Evolutionary conservation across 1,140 invertebrate genomes (phyloP).

Genomic region (Oryzaephilus surinamensis): DNA sequence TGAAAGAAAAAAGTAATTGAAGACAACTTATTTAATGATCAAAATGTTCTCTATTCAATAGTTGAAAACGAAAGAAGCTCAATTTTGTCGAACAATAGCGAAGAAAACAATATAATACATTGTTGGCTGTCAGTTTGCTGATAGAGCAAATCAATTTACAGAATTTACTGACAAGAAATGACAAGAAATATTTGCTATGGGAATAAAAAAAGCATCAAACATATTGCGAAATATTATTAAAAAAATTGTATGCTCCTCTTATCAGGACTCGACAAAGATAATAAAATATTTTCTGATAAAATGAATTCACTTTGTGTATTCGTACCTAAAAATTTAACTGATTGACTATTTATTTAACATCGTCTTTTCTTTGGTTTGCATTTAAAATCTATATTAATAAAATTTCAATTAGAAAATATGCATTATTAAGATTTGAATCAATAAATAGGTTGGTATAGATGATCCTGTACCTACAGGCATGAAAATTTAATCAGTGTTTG

Average conservation of each 20-base stretch:
- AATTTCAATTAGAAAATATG: too few relatives aligned
- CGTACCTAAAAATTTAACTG: too few relatives aligned
- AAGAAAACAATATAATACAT: constrained; percentile 28
- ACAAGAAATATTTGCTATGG: constrained; percentile 4
- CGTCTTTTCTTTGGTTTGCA: too few relatives aligned
- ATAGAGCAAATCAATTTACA: constrained; percentile 26
- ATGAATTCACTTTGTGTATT: too few relatives aligned
- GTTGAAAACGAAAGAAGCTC: constrained; percentile 15
- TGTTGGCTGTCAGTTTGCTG: constrained; percentile 21
- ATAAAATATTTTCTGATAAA: too few relatives aligned
- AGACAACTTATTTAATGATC: constrained; percentile 21
- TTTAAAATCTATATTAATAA: too few relatives aligned
- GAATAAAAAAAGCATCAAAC: constrained; percentile 7
- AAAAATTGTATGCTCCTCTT: too few relatives aligned
- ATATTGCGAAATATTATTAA: too few relatives aligned
- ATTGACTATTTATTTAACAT: too few relatives aligned
- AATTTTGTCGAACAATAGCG: constrained; percentile 23
- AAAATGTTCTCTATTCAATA: constrained; percentile 14
- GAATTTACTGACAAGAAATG: constrained; percentile 15
- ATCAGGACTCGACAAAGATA: too few relatives aligned
- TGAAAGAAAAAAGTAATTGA: constrained; percentile 18
- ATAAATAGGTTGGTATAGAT: too few relatives aligned
- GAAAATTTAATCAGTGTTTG: constrained; percentile 14
- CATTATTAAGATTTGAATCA: too few relatives aligned
- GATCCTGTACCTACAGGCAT: constrained; percentile 11